Evolutionary conservation across 2,113 vertebrate genomes (phyloP).

Genomic region (Vireo altiloquus): DNA sequence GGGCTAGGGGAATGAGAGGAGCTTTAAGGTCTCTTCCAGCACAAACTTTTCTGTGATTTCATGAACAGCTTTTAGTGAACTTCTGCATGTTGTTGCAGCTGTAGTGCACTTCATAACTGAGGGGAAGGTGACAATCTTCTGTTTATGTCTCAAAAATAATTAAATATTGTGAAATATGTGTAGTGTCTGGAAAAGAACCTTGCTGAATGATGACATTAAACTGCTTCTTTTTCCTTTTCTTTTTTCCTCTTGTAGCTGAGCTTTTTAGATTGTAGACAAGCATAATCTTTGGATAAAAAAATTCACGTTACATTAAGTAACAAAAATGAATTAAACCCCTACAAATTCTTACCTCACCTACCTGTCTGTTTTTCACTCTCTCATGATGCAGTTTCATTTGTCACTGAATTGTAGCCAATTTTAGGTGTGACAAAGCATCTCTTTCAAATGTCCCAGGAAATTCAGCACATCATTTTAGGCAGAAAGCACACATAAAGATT

Average conservation of each 20-base stretch:
- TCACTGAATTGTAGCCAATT: neutral
- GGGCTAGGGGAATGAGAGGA: neutral
- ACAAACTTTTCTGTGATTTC: neutral
- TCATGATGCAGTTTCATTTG: neutral
- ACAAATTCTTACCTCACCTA: neutral
- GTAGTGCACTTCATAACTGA: neutral
- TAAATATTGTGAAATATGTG: neutral
- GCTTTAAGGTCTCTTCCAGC: neutral
- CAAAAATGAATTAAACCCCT: neutral
- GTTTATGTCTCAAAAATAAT: neutral
- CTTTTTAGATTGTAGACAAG: neutral
- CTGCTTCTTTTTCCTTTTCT: rapidly evolving
- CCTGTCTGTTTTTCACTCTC: neutral
- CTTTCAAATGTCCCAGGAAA: neutral
- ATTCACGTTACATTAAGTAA: neutral
- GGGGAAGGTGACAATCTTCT: neutral
- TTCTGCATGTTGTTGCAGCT: neutral
- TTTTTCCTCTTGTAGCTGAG: neutral
- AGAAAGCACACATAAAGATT: neutral
- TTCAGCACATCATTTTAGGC: neutral
- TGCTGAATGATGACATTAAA: neutral
- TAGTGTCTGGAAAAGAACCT: neutral
- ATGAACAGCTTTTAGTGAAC: neutral
- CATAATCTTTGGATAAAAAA: neutral
- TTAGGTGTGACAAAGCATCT: neutral